phyloP scores from a whole-genome alignment of 2,113 vertebrate species.

The Myotis brandtii region DNA sequence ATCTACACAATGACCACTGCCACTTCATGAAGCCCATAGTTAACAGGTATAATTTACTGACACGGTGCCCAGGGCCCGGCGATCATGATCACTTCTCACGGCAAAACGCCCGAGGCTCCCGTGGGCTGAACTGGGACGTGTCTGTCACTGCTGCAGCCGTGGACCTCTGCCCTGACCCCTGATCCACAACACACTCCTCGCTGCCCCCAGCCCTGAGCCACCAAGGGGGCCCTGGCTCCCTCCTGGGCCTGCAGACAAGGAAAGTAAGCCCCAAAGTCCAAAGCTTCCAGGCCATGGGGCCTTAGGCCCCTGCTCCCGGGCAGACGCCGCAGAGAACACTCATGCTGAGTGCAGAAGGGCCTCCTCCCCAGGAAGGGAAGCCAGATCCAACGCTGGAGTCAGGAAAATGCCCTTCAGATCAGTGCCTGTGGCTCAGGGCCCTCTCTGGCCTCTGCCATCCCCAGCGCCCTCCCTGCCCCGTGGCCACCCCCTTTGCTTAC shows the following conservation, averaged over 20 bases:
- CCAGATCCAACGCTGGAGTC: conserved; percentile 77
- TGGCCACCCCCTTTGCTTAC: neutral
- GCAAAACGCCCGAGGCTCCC: rapidly evolving
- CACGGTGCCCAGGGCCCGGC: neutral
- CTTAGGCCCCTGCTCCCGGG: rapidly evolving
- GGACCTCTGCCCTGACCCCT: neutral
- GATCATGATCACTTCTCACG: neutral
- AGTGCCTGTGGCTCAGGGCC: conserved; percentile 75
- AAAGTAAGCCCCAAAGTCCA: neutral
- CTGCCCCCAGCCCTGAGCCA: neutral
- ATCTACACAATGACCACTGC: neutral
- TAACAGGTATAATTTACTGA: neutral
- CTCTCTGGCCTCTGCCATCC: conserved; percentile 66
- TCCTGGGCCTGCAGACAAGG: neutral
- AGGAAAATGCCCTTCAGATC: conserved; percentile 79
- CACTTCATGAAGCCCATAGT: rapidly evolving
- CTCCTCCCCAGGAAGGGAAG: conserved; percentile 70
- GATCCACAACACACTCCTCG: neutral
- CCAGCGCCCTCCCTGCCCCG: neutral
- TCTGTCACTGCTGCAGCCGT: neutral
- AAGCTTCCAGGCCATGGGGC: neutral
- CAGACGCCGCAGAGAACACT: neutral
- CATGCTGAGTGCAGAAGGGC: neutral
- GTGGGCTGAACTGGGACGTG: rapidly evolving
- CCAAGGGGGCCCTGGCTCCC: neutral